Conservation (phyloP, 2,888 invertebrate species). For the Plagodis pulveraria region DNA sequence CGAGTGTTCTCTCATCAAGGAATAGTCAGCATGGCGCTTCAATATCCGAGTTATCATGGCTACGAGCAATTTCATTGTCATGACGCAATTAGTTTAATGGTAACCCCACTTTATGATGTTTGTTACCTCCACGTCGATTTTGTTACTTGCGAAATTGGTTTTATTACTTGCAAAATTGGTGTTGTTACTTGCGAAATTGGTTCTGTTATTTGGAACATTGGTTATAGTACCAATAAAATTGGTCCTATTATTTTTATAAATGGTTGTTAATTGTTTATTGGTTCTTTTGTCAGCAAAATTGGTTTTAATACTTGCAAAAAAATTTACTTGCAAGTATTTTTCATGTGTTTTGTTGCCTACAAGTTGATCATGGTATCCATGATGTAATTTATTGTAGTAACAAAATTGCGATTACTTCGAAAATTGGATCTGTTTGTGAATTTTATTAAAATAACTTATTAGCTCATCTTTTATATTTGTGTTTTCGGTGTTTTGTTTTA, state of each 20-base stretch:
- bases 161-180: background rate
- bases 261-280: too few relatives aligned
- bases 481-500: too few relatives aligned
- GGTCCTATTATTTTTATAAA: background rate
- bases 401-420: too few relatives aligned
- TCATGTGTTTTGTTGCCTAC: too few relatives aligned
- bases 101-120: slow-evolving; percentile 61
- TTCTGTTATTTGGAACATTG: slow-evolving; percentile 1
- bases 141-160: slow-evolving; percentile 6
- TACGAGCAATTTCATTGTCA: slow-evolving; percentile 83
- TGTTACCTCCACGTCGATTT: slow-evolving; percentile 12
- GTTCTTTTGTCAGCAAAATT: background rate
- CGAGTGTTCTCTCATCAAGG: slow-evolving; percentile 29
- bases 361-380: too few relatives aligned
- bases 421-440: too few relatives aligned
- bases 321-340: too few relatives aligned
- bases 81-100: slow-evolving; percentile 75
- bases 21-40: slow-evolving; percentile 58
- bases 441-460: too few relatives aligned
- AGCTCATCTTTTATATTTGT: too few relatives aligned
- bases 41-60: slow-evolving; percentile 71
- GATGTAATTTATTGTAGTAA: too few relatives aligned
- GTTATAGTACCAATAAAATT: background rate
- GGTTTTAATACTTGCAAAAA: background rate
- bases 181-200: slow-evolving; percentile 1